A percentile compares a stretch with the other conserved stretches of the same genome.
phyloP scores from a whole-genome alignment of 2,888 invertebrate species.

The Amblyjoppa proteus region DNA sequence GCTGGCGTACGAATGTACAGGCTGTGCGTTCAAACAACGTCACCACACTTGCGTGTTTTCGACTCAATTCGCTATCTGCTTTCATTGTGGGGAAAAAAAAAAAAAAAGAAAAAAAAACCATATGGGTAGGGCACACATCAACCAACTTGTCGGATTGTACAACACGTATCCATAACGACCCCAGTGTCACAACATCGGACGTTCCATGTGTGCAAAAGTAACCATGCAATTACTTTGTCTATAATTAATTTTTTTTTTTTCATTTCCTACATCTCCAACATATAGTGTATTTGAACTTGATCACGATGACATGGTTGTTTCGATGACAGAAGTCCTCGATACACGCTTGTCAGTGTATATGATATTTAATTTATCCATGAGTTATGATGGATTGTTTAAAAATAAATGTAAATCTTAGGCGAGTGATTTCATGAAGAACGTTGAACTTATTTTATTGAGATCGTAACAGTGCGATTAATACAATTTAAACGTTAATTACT shows the following conservation, averaged over 20 bases:
- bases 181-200: slow-evolving; percentile 74
- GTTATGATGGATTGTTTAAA: neutral
- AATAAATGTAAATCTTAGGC: neutral
- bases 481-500: neutral
- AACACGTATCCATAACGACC: slow-evolving; percentile 79
- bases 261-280: neutral
- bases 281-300: neutral
- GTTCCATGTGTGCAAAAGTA: neutral
- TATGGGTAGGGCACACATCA: slow-evolving; percentile 11
- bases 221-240: neutral
- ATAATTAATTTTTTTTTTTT: neutral
- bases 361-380: neutral
- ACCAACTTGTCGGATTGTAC: slow-evolving; percentile 21
- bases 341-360: neutral
- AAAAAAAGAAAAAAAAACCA: slow-evolving; percentile 1
- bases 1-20: slow-evolving; percentile 31
- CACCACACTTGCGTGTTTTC: slow-evolving; percentile 10
- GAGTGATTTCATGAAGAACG: neutral
- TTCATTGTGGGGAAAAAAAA: neutral
- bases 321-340: neutral
- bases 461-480: neutral
- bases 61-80: neutral
- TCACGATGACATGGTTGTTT: neutral
- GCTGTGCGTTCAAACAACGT: slow-evolving; percentile 29
- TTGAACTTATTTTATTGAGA: neutral